phyloP scores from a whole-genome alignment of 2,797 vertebrate species.

The Phalloptychus januarius region DNA sequence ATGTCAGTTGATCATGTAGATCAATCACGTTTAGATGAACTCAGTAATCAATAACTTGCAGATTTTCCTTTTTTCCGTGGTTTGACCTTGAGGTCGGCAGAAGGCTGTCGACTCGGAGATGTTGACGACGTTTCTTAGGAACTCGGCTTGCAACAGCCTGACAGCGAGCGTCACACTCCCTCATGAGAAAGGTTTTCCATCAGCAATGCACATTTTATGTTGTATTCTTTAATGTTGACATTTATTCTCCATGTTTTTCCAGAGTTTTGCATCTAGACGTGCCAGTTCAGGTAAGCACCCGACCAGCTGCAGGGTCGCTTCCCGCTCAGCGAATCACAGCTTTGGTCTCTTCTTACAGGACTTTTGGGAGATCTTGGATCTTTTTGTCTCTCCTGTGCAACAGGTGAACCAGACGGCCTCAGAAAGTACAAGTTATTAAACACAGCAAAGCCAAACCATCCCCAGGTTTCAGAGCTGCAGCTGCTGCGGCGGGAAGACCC shows the following conservation, averaged over 20 bases:
- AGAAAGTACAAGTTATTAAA: not conserved
- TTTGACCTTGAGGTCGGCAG: conserved; percentile 36
- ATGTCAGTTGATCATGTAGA: too few relatives aligned
- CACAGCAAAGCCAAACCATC: not conserved
- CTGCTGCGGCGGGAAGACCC: not conserved
- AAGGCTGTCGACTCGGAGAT: conserved; percentile 3
- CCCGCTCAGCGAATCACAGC: not conserved
- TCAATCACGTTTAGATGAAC: too few relatives aligned
- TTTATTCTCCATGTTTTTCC: conserved; percentile 6
- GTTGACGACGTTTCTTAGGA: conserved; percentile 44
- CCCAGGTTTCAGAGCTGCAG: not conserved
- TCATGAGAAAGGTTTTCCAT: conserved; percentile 55
- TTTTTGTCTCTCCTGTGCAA: conserved; percentile 7
- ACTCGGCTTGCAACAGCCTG: conserved; percentile 27
- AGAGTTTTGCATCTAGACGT: conserved; percentile 50
- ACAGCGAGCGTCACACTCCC: conserved; percentile 10
- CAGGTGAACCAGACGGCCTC: conserved; percentile 25
- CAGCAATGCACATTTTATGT: too few relatives aligned
- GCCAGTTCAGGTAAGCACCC: conserved; percentile 20
- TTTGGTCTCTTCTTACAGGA: conserved; percentile 24
- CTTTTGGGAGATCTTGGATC: not conserved
- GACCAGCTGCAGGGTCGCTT: not conserved
- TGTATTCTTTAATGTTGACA: not conserved
- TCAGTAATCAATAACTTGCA: not conserved
- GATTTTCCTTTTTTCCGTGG: not conserved